Conservation (phyloP, 2,113 vertebrate species). For the Oostethus manadensis region DNA sequence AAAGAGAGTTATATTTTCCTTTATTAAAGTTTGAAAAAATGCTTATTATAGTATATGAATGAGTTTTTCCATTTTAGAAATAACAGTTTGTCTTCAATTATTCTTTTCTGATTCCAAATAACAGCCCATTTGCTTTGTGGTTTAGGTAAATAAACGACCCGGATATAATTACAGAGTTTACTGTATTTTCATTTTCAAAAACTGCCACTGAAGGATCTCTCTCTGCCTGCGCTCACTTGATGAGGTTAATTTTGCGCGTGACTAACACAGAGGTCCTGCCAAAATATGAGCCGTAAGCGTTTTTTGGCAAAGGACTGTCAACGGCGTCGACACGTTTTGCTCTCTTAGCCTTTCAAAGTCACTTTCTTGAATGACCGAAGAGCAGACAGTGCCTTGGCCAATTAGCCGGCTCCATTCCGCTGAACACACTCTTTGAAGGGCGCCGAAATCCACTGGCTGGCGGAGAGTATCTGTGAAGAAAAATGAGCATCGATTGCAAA, state of each 20-base stretch:
- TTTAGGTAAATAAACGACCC: background rate
- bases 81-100: too few relatives aligned
- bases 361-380: background rate
- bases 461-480: background rate
- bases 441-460: background rate
- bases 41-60: too few relatives aligned
- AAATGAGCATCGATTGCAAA: conserved; percentile 8
- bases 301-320: background rate
- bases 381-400: conserved; percentile 1
- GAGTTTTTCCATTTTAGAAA: too few relatives aligned
- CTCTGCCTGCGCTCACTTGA: conserved; percentile 26
- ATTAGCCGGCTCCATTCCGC: conserved; percentile 5
- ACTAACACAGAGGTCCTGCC: background rate
- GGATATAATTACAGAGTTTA: background rate
- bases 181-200: conserved; percentile 4
- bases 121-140: too few relatives aligned
- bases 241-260: conserved; percentile 5
- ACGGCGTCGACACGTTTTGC: background rate
- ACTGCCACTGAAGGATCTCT: background rate
- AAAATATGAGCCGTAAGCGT: background rate
- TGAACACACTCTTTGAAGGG: background rate
- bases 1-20: too few relatives aligned
- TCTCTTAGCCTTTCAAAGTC: conserved; percentile 1
- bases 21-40: too few relatives aligned
- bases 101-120: too few relatives aligned